Evolutionary conservation across 1,140 invertebrate species (phyloP).

Genomic region (Zaprionus nigranus): DNA sequence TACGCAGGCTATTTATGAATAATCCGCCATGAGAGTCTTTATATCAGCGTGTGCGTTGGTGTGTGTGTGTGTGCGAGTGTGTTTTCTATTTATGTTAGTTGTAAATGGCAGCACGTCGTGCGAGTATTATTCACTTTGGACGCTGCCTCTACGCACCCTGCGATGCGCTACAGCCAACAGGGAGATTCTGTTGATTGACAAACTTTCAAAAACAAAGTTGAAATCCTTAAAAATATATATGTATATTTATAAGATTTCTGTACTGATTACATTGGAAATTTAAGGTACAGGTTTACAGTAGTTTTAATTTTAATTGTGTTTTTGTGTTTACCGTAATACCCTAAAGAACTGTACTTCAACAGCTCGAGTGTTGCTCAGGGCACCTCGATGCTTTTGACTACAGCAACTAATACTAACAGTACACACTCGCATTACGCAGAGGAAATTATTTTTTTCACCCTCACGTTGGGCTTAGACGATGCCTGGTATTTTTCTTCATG

Average conservation of each 20-base stretch:
- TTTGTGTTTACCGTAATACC: not conserved
- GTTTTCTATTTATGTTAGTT: constrained; percentile 76
- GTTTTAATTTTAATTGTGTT: too few species aligned
- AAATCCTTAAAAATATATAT: not conserved
- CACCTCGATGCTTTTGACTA: constrained; percentile 7
- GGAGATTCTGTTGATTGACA: not conserved
- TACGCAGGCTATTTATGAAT: constrained; percentile 71
- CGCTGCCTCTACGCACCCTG: constrained; percentile 52
- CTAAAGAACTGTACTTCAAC: not conserved
- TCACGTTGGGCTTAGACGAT: constrained; percentile 23
- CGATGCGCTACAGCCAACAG: constrained; percentile 39
- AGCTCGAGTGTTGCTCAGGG: not conserved
- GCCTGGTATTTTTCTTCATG: constrained; percentile 44
- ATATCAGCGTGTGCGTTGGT: constrained; percentile 10
- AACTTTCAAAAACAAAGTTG: not conserved
- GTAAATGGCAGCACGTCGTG: constrained; percentile 76
- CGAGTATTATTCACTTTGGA: constrained; percentile 75
- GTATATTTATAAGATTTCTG: not conserved
- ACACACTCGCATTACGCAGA: constrained; percentile 67
- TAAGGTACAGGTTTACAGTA: too few species aligned
- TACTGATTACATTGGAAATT: not conserved
- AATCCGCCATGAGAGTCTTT: constrained; percentile 49
- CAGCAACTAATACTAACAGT: constrained; percentile 38
- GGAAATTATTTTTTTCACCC: constrained; percentile 73
- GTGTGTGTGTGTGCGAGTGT: constrained; percentile 33